Base-by-base conservation (phyloP, 2,113 vertebrate genomes). In the Chaenocephalus aceratus region DNA sequence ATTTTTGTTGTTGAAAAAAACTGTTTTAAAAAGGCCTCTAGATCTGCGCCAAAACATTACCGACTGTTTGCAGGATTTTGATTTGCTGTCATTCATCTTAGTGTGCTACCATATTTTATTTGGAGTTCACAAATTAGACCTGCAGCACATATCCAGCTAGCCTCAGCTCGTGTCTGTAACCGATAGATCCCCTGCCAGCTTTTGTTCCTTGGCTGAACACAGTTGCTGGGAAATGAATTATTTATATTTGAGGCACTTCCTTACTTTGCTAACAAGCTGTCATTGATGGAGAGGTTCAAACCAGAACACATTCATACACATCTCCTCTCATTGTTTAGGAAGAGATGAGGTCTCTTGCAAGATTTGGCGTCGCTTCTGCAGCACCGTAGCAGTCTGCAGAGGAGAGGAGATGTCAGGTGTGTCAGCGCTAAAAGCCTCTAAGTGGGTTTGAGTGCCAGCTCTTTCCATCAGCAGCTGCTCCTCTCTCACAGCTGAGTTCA, bases 351-450 rank as follows among this genome's bases (percentile, higher is more conserved):
- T 41, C 44, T 63, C 18, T 61, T 45, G 16, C 41, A 53, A 74
- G 57, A 62, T 67, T 14, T 6, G 10, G 13, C 30, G 10, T 21
- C 10, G 53, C 53, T 74, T 68, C 58, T 75, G 64, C 65, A 15
- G 48, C 67, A 57, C 21, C 4, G 62, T 16, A 57, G 3, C 54
- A 10, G 62, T 59, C 46, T 23, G 48, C 51, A 62, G 48, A 36
- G 67, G 49, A 30, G 68, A 69, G 1, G 26, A 52, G 59, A 65
- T 74, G 85, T 88, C 85, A 84, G 61, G 34, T 49, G 48, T 84
- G 80, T 80, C 73, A 48, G 26, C 2, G 2, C 76, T 89, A 74
- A 86, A 88, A 88, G 85, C 81, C 76, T 84, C 36, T 77, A 77
- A 80, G 77, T 81, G 88, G 76, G 77, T 80, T 78, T 16, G 21